A percentile compares a stretch with the other conserved stretches of the same genome.
Evolutionary conservation across 92 coral and sea anemone species (phyloP).

Genomic region (Epizoanthus scotinus): DNA sequence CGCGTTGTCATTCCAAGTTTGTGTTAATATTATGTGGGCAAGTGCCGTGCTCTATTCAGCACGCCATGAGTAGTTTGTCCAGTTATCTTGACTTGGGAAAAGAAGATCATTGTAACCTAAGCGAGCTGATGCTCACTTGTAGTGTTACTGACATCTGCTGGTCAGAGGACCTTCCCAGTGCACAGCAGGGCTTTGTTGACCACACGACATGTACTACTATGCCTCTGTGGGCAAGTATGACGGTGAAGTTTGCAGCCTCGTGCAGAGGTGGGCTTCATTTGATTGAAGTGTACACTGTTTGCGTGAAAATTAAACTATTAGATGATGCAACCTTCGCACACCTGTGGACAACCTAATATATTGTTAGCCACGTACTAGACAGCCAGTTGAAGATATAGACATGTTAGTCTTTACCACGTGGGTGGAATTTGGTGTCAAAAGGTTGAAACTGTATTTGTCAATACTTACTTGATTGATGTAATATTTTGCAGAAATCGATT

Average conservation of each 20-base stretch:
- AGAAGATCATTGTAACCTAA: too few species aligned
- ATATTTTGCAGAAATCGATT: not conserved
- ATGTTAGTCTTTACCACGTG: not conserved
- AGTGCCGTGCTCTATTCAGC: too few species aligned
- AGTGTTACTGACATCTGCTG: slow-evolving; percentile 1
- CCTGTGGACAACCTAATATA: not conserved
- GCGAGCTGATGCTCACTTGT: not conserved
- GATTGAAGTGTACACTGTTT: slow-evolving; percentile 18
- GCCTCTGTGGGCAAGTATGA: slow-evolving; percentile 19
- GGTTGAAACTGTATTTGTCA: not conserved
- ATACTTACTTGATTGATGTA: not conserved
- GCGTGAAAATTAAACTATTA: not conserved
- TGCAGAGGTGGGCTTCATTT: slow-evolving; percentile 24
- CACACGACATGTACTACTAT: slow-evolving; percentile 27
- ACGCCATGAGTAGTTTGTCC: too few species aligned
- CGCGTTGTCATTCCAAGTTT: not conserved
- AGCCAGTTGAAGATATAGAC: not conserved
- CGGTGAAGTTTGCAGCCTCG: slow-evolving; percentile 38
- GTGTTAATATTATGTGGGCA: too few species aligned
- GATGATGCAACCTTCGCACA: not conserved
- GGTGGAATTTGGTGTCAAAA: not conserved
- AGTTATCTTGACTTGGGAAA: not conserved
- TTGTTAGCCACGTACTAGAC: not conserved
- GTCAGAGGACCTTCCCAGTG: slow-evolving; percentile 3
- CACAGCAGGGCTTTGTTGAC: slow-evolving; percentile 31